Evolutionary conservation across 2,113 vertebrate genomes (phyloP).

Genomic region (Dermatemys mawii): DNA sequence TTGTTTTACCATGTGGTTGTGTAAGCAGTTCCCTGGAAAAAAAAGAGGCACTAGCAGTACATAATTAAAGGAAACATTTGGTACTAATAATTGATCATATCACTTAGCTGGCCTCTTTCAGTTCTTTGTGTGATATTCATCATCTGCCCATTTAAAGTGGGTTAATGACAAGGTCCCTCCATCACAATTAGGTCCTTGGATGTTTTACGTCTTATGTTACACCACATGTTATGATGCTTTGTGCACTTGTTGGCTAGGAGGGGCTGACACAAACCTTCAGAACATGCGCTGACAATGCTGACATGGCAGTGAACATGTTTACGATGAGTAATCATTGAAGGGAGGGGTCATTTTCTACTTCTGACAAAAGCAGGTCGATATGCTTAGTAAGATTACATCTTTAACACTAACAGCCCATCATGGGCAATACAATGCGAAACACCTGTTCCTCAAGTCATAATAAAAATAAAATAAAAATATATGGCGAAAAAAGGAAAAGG

Average conservation of each 20-base stretch:
- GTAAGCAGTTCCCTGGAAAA: conserved; percentile 75
- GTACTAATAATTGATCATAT: conserved; percentile 72
- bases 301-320: conserved; percentile 20
- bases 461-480: not conserved
- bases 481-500: not conserved
- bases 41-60: conserved; percentile 66
- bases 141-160: not conserved
- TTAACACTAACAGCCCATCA: not conserved
- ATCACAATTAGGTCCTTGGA: conserved; percentile 1
- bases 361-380: conserved; percentile 15
- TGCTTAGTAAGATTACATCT: not conserved
- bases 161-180: conserved; percentile 71
- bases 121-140: conserved; percentile 68
- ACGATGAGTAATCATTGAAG: conserved; percentile 32
- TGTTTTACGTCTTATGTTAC: not conserved
- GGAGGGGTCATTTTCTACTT: conserved; percentile 44
- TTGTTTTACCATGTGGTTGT: conserved; percentile 72
- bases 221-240: not conserved
- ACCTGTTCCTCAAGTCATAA: not conserved
- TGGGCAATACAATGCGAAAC: not conserved
- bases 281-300: conserved; percentile 29
- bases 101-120: conserved; percentile 67
- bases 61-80: conserved; percentile 75
- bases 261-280: conserved; percentile 58
- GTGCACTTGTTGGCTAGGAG: conserved; percentile 44